Conservation (phyloP, 2,888 invertebrate genomes). For the Notodonta dromedarius region DNA sequence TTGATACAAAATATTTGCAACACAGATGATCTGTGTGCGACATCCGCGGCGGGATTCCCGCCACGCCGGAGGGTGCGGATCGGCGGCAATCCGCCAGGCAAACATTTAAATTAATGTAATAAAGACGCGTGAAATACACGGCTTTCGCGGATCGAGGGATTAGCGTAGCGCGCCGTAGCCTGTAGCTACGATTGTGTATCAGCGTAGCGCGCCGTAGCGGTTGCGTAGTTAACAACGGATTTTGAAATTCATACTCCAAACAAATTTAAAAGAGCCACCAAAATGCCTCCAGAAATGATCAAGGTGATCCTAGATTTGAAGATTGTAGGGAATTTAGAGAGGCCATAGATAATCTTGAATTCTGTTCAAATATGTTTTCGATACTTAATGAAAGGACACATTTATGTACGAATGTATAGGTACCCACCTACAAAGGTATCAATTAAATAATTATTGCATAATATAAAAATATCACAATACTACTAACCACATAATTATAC, state of each 20-base stretch:
- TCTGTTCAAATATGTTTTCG: too few species aligned
- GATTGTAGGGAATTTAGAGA: too few species aligned
- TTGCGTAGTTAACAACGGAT: slow-evolving; percentile 30
- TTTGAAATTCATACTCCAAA: background rate
- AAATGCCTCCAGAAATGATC: too few species aligned
- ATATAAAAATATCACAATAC: too few species aligned
- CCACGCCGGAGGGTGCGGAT: slow-evolving; percentile 53
- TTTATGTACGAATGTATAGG: too few species aligned
- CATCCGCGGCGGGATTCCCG: slow-evolving; percentile 48
- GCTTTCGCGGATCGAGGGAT: slow-evolving; percentile 68
- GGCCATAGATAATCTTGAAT: too few species aligned
- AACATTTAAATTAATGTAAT: slow-evolving; percentile 84
- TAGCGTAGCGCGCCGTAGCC: slow-evolving; percentile 51
- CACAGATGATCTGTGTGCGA: slow-evolving; percentile 35
- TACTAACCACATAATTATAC: too few species aligned
- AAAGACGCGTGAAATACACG: slow-evolving; percentile 78
- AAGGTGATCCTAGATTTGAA: too few species aligned
- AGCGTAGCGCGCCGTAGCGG: slow-evolving; percentile 48
- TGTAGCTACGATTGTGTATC: slow-evolving; percentile 41
- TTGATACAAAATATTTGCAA: slow-evolving; percentile 10
- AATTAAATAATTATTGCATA: too few species aligned
- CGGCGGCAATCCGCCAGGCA: slow-evolving; percentile 62
- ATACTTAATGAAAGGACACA: too few species aligned
- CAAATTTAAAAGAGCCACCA: too few species aligned
- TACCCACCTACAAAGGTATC: too few species aligned